These are phyloP conservation scores for Fabriciana adippe DNA, from an alignment of 2,888 invertebrate species.

Conservation along the genomic window DNA sequence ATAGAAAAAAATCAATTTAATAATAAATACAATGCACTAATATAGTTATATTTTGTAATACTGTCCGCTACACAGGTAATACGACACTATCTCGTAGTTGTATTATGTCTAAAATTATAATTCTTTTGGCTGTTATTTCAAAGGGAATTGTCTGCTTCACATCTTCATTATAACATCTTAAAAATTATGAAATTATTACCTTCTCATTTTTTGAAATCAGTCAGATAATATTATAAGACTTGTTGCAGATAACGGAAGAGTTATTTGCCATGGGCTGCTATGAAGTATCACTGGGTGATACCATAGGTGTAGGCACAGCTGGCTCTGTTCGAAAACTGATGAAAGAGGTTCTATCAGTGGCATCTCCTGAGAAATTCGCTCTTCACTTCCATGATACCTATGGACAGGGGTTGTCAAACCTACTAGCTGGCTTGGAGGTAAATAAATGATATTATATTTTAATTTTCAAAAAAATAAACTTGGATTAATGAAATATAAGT, in stretches of 20 bases:
- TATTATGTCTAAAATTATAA: no score
- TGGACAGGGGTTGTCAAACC: conserved; percentile 97
- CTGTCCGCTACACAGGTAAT: no score
- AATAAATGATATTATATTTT: conserved; percentile 20
- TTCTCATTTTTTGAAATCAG: no score
- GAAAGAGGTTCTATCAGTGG: conserved; percentile 85
- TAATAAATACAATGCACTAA: no score
- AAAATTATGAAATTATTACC: no score
- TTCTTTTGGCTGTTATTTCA: no score
- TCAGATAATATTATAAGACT: background rate
- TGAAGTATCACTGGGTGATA: conserved; percentile 98
- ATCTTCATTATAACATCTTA: no score
- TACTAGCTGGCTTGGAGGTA: conserved; percentile 93
- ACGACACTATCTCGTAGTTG: no score
- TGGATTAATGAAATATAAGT: no score
- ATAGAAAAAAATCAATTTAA: no score
- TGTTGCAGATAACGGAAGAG: conserved; percentile 80
- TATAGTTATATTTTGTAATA: no score
- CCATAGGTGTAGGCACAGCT: conserved; percentile 97
- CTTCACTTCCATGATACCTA: conserved; percentile 99
- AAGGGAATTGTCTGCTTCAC: no score
- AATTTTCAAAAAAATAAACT: background rate
- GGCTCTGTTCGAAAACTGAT: conserved; percentile 89
- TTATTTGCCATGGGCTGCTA: conserved; percentile 94
- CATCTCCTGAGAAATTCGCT: conserved; percentile 88